phyloP scores from a whole-genome alignment of 2,888 invertebrate species.

The Coleophora flavipennella region DNA sequence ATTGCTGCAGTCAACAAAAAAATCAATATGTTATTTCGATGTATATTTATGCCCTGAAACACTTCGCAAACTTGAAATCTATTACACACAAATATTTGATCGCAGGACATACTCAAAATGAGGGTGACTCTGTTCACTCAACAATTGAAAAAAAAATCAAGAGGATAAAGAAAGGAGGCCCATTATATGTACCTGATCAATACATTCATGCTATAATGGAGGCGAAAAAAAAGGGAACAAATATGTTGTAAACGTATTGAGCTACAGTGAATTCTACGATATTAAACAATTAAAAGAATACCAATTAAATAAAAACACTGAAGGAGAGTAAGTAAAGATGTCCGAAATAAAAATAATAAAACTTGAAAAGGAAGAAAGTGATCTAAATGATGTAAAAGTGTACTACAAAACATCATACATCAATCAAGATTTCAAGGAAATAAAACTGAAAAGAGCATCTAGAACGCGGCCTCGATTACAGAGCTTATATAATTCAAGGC shows the following conservation, averaged over 20 bases:
- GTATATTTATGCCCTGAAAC: not conserved
- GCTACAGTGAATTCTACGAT: conserved; percentile 8
- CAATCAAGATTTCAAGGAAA: too few relatives aligned
- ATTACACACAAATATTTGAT: conserved; percentile 13
- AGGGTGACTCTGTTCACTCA: conserved; percentile 9
- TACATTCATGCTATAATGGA: conserved; percentile 14
- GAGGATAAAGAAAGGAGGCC: conserved; percentile 6
- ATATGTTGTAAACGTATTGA: conserved; percentile 8
- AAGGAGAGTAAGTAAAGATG: not conserved
- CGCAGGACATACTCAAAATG: conserved; percentile 13
- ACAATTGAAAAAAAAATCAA: conserved; percentile 12
- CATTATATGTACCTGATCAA: conserved; percentile 13
- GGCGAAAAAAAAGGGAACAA: conserved; percentile 18
- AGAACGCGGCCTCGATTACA: too few relatives aligned
- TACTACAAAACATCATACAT: too few relatives aligned
- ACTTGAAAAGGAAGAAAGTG: too few relatives aligned
- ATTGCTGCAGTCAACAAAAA: conserved; percentile 5
- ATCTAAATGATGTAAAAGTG: too few relatives aligned
- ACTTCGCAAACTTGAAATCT: not conserved
- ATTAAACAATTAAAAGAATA: conserved; percentile 7
- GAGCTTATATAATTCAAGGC: too few relatives aligned
- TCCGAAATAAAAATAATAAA: too few relatives aligned
- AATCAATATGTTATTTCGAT: not conserved
- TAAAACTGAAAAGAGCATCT: too few relatives aligned
- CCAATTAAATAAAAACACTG: not conserved